Evolutionary conservation across 1,140 invertebrate genomes (phyloP).

Genomic region (Drosophila ohnishii): DNA sequence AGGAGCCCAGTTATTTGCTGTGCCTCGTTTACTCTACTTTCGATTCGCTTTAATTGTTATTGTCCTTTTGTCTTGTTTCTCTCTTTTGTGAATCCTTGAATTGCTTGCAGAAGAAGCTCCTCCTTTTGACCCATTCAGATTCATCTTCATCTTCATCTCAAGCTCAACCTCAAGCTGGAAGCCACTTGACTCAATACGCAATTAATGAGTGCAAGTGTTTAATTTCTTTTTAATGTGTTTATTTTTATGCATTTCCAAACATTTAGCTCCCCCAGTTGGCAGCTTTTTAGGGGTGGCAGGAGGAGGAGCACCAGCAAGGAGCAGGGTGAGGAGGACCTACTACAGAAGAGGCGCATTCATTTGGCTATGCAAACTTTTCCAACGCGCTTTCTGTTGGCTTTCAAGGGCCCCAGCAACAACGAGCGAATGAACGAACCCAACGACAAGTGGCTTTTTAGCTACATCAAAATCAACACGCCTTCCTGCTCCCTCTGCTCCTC

Average conservation of each 20-base stretch:
- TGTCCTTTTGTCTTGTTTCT: background rate
- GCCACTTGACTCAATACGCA: constrained; percentile 59
- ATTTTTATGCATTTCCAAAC: constrained; percentile 76
- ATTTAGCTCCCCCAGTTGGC: constrained; percentile 49
- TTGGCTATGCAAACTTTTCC: constrained; percentile 78
- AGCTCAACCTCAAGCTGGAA: background rate
- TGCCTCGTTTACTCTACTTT: constrained; percentile 23
- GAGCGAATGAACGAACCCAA: constrained; percentile 17
- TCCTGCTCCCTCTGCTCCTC: constrained; percentile 2
- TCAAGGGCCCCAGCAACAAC: constrained; percentile 55
- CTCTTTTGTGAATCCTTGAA: background rate
- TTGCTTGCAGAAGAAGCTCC: background rate
- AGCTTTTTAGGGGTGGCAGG: background rate
- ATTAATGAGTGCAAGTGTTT: constrained; percentile 70
- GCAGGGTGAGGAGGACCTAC: background rate
- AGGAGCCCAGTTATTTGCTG: constrained; percentile 14
- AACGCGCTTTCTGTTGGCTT: constrained; percentile 61
- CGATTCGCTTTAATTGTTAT: constrained; percentile 41
- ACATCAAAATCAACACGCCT: constrained; percentile 77
- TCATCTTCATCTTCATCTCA: constrained; percentile 11
- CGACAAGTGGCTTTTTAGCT: constrained; percentile 77
- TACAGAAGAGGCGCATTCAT: constrained; percentile 55
- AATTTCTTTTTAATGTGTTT: constrained; percentile 79
- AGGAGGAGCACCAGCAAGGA: background rate
- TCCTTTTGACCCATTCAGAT: background rate